A percentile compares a stretch with the other conserved stretches of the same genome.
Conservation (phyloP, 2,888 invertebrate species). For the Sthenelais limicola region DNA sequence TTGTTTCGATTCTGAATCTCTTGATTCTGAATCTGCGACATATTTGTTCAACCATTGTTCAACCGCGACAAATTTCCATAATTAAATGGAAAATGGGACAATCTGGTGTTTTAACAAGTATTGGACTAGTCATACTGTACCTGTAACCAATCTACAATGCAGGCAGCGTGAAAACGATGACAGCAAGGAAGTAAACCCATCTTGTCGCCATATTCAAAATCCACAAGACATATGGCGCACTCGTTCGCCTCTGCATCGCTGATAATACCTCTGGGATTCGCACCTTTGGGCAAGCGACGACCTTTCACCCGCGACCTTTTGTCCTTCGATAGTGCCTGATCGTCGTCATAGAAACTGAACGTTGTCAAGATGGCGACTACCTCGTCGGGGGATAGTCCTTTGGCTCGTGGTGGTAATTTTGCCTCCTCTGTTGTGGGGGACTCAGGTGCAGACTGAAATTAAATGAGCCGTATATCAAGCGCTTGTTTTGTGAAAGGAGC, state of each 20-base stretch:
- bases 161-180: conserved; percentile 17
- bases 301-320: conserved; percentile 5
- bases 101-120: no score
- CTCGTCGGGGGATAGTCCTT: conserved; percentile 2
- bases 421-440: neutral
- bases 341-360: neutral
- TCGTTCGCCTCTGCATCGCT: conserved; percentile 7
- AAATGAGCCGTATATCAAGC: no score
- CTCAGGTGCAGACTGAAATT: neutral
- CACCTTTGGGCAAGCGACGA: conserved; percentile 10
- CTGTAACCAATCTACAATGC: conserved; percentile 8
- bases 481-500: no score
- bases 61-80: no score
- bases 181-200: conserved; percentile 28
- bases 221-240: conserved; percentile 24
- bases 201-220: conserved; percentile 10
- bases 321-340: neutral
- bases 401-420: neutral
- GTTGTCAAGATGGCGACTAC: neutral
- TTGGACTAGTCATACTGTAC: no score
- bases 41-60: no score
- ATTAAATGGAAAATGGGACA: no score
- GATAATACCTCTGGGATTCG: conserved; percentile 7
- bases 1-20: no score
- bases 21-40: no score